These are phyloP conservation scores for Argopecten irradians DNA, from an alignment of 1,140 invertebrate genomes.

Conservation along the genomic window DNA sequence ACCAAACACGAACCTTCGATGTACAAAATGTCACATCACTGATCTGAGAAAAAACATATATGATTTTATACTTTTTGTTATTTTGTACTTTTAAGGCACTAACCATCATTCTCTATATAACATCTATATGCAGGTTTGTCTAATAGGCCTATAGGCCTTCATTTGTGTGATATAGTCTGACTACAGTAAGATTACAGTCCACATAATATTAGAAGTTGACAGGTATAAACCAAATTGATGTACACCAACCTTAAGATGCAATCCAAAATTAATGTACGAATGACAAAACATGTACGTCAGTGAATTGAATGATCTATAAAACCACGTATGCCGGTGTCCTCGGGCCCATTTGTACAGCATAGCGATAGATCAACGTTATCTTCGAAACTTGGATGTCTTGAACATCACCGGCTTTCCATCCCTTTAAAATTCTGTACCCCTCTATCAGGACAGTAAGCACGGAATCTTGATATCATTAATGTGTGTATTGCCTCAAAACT, in stretches of 20 bases:
- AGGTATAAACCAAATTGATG: not conserved
- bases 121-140: not conserved
- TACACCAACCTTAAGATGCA: not conserved
- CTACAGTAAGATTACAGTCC: not conserved
- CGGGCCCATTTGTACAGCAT: not conserved
- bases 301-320: not conserved
- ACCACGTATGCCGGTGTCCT: not conserved
- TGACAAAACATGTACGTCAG: too few relatives aligned
- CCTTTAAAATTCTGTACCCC: constrained; percentile 38
- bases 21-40: not conserved
- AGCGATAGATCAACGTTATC: not conserved
- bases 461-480: constrained; percentile 29
- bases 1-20: constrained; percentile 24
- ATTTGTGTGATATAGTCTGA: too few relatives aligned
- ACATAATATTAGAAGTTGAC: not conserved
- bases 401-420: constrained; percentile 39
- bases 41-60: not conserved
- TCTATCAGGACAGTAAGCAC: too few relatives aligned
- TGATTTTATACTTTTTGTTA: too few relatives aligned
- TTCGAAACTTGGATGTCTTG: not conserved
- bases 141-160: too few relatives aligned
- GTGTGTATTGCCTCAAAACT: not conserved
- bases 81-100: not conserved
- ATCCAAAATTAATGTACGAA: not conserved
- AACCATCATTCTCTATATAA: not conserved